Evolutionary conservation across 2,113 vertebrate species (phyloP).

Genomic region (Dicentrarchus labrax): DNA sequence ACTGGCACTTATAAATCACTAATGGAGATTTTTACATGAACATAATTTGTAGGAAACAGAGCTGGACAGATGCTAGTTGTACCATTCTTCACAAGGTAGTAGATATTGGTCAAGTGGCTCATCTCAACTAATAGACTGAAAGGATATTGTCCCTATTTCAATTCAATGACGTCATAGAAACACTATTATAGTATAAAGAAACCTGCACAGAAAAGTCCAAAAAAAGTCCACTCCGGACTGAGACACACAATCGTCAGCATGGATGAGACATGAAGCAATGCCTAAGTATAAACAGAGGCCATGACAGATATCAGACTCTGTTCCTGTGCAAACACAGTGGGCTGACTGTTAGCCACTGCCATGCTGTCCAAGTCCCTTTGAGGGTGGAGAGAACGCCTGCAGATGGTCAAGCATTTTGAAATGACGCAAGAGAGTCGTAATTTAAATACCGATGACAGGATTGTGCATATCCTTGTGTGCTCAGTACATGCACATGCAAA

Average conservation of each 20-base stretch:
- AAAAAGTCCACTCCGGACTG: conserved; percentile 5
- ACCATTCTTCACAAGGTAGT: background rate
- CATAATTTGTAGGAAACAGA: background rate
- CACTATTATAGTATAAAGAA: background rate
- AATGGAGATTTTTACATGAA: background rate
- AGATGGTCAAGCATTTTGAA: conserved; percentile 70
- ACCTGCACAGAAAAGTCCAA: background rate
- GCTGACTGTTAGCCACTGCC: conserved; percentile 46
- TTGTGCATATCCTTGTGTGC: conserved; percentile 28
- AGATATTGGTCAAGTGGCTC: background rate
- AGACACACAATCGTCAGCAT: conserved; percentile 8
- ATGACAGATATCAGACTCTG: conserved; percentile 49
- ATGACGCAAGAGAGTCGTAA: conserved; percentile 28
- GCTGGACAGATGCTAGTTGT: background rate
- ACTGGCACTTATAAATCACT: background rate
- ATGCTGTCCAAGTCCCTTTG: conserved; percentile 45
- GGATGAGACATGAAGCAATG: conserved; percentile 15
- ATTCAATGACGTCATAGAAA: background rate
- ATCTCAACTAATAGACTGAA: background rate
- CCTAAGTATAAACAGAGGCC: conserved; percentile 46
- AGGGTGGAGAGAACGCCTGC: conserved; percentile 33
- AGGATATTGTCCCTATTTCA: background rate
- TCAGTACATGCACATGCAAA: conserved; percentile 34
- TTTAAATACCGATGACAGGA: conserved; percentile 48
- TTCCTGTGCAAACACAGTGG: conserved; percentile 59